Evolutionary conservation across 2,888 invertebrate genomes (phyloP), one percentile per base, ranked within the genome.

Genomic region (Euspilapteryx auroguttella): DNA sequence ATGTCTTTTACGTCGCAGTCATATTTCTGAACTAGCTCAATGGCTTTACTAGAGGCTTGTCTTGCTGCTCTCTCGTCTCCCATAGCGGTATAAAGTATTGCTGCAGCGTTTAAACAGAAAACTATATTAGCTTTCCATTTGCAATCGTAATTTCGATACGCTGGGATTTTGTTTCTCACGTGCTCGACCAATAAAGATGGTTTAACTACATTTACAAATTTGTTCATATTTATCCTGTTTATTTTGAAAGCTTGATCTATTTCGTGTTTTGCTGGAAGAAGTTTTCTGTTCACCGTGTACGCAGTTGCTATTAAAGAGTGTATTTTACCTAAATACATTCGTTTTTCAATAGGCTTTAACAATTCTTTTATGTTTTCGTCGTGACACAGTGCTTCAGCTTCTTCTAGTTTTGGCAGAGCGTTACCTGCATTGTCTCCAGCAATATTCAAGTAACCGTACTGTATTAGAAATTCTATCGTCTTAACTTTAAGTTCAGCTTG

Each of bases 401-500:
- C 50, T 17, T 59, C 55, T 3, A 73, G 50, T 40, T 53, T 58
- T 25, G 40, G 34, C 28, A 56, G 38, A 29, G 55, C 49, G 28
- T 36, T 40, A 15, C 61, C 57, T 31, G 46, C 34, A 38, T 55
- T 55, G 39, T 55, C 55, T 23, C 44, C 49, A 10, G 59, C 32
- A n/a, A 66, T 36, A 43, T 55, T 58, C 12, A 65, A 45, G 38
- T 59, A 46, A 32, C 56, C 42, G 32, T 40, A 65, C 22, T 46
- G 49, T 21, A 69, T 52, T 25, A 55, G 38, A 38, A 66, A 69
- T 36, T 65, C 50, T 21, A 71, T 42, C 21, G 55, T 45, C 48
- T 64, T 69, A 5, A 35, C 37, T 37, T 55, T 65, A 28, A 69
- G 37, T 38, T 71, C 69, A 13, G 75, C 69, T 44, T 57, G 51